Percentiles rank a stretch among this genome's conserved stretches.
These are phyloP conservation scores for Sarcophaga variegata DNA, from an alignment of 2,888 invertebrate species.

Conservation along the genomic window DNA sequence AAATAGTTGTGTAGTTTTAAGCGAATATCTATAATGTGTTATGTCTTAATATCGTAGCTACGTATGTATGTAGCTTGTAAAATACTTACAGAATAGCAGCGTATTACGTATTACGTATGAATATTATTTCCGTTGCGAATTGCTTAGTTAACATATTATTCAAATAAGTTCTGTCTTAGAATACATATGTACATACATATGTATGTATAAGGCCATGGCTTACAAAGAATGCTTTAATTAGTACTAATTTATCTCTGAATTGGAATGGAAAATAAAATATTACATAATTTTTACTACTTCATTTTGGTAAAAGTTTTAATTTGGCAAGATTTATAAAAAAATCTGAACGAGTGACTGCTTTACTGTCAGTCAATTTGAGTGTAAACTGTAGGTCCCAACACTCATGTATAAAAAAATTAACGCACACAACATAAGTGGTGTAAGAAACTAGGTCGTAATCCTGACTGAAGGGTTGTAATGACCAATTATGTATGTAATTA, in stretches of 20 bases:
- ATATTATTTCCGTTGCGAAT: conserved; percentile 35
- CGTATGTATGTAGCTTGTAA: not conserved
- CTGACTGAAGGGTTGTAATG: too few species aligned
- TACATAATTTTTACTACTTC: conserved; percentile 1
- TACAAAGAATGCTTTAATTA: conserved; percentile 16
- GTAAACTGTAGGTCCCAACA: too few species aligned
- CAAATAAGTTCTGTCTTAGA: conserved; percentile 30
- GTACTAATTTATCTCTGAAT: conserved; percentile 8
- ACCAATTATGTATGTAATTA: too few species aligned
- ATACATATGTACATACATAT: not conserved
- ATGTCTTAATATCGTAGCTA: not conserved
- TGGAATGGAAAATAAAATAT: conserved; percentile 1
- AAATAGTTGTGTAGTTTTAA: not conserved
- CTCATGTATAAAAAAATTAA: too few species aligned
- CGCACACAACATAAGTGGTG: too few species aligned
- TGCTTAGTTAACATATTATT: conserved; percentile 32
- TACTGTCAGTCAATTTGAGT: too few species aligned
- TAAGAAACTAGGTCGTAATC: too few species aligned
- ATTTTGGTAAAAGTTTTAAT: not conserved
- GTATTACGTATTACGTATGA: not conserved
- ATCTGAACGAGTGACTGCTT: too few species aligned
- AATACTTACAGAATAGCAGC: conserved; percentile 19
- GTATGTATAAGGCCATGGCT: conserved; percentile 20
- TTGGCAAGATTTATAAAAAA: too few species aligned
- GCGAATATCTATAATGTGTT: conserved; percentile 11